These are phyloP conservation scores for Parasteatoda tepidariorum DNA, from an alignment of 1,140 invertebrate species.

Conservation along the genomic window DNA sequence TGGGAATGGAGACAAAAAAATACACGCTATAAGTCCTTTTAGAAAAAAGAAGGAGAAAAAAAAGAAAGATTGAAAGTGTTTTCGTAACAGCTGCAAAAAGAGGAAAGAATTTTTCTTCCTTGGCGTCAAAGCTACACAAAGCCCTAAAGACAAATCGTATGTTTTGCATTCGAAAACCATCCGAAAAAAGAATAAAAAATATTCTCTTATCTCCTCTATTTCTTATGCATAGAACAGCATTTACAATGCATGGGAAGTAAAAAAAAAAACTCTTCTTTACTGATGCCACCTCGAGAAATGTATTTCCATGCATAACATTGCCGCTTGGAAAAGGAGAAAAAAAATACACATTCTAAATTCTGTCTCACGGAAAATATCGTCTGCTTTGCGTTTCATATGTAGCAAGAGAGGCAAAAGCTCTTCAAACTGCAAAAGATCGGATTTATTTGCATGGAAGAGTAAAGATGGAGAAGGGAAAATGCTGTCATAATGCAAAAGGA, in stretches of 20 bases:
- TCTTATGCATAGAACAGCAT: constrained; percentile 26
- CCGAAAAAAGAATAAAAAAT: constrained; percentile 14
- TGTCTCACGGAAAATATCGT: not conserved
- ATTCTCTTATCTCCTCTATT: not conserved
- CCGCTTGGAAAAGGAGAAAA: not conserved
- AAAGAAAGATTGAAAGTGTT: not conserved
- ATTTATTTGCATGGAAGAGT: constrained; percentile 36
- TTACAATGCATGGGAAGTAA: not conserved
- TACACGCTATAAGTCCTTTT: not conserved
- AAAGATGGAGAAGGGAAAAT: not conserved
- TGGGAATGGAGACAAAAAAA: not conserved
- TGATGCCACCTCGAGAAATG: not conserved
- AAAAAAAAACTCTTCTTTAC: not conserved
- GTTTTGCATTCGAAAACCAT: constrained; percentile 50
- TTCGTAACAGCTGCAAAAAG: not conserved
- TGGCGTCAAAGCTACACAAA: constrained; percentile 38
- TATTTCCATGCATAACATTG: constrained; percentile 41
- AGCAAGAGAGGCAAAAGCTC: not conserved
- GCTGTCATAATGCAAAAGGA: constrained; percentile 42
- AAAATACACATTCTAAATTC: constrained; percentile 22
- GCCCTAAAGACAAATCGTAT: constrained; percentile 55
- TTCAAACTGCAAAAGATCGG: constrained; percentile 13
- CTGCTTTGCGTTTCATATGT: not conserved
- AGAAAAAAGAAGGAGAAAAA: not conserved
- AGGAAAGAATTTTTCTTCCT: not conserved